Base-by-base conservation (phyloP, 1,140 invertebrate species). In the Drosophila saltans region DNA sequence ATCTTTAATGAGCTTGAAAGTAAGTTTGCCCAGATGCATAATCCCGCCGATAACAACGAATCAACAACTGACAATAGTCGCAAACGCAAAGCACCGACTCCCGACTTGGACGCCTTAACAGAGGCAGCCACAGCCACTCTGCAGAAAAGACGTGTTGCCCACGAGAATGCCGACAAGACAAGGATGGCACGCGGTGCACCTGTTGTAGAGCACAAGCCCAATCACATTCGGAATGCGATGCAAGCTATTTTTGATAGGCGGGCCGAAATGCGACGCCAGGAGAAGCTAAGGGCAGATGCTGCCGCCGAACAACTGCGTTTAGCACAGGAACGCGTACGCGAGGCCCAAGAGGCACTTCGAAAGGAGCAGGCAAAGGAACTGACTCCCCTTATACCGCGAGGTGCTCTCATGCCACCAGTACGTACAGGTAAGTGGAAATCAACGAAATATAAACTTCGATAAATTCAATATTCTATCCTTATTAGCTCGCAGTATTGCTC, bases 1-100 rank as follows among this genome's bases (percentile, higher is more conserved):
- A 96, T 97, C 72, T 97, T 96, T 80, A 94, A 96, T 92, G 91
- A 93, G 73, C 86, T 93, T 62, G 93, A 93, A 72, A 76, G 77
- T 24, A 90, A 93, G 61, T 91, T 91, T 43, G 81, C 88, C 0
- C 62, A 76, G 7, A 55, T 84, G 52, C 89, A 91, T 58, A 83
- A 92, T 30, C 1, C 72, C 1, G 66, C 24, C 2, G 39, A 57
- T 10, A 78, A 73, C 9, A 36, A 1, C 24, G 56, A 77, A 24
- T 21, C 24, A 2, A 45, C 7, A 4, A 8, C 63, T 1, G 72
- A 80, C 2, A 36, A 24, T 8, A 59, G 56, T 3, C 73, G 72
- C 6, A 92, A 92, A 48, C 81, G 91, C 0, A 91, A 91, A 52
- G 78, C 82, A 2, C 43, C 69, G 1, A 84, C 88, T 0, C 72